A percentile compares a stretch with the other conserved stretches of the same genome.
phyloP scores from a whole-genome alignment of 2,113 vertebrate species.

The Muntiacus muntjak region DNA sequence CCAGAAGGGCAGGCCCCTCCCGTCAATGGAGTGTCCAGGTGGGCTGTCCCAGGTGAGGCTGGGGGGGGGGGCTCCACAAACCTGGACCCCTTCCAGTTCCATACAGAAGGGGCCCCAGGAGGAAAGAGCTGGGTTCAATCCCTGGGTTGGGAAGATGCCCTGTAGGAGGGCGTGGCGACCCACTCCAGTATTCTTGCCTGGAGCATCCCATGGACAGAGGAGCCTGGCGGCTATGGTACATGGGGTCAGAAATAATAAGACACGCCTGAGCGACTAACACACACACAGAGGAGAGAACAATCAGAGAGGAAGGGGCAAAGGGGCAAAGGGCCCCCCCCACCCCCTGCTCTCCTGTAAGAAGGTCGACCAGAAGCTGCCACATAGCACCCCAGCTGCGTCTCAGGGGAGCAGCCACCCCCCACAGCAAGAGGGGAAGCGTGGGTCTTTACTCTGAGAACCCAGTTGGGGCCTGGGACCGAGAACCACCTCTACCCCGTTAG shows the following conservation, averaged over 20 bases:
- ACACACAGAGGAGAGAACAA: rapidly evolving
- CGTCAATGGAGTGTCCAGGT: too few species aligned
- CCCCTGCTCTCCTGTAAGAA: rapidly evolving
- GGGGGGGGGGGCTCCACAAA: not conserved
- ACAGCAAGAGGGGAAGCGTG: not conserved
- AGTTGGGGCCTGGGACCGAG: rapidly evolving
- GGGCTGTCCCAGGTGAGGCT: not conserved
- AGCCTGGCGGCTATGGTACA: not conserved
- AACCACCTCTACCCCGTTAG: rapidly evolving
- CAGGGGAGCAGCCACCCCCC: not conserved
- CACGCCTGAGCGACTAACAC: not conserved
- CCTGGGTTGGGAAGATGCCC: not conserved
- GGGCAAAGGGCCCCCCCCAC: not conserved
- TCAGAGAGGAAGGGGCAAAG: rapidly evolving
- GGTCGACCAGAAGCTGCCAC: not conserved
- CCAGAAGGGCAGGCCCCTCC: not conserved
- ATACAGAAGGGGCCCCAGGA: not conserved
- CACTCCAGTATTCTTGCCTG: not conserved
- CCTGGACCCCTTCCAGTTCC: not conserved
- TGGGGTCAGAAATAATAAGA: rapidly evolving
- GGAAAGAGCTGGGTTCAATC: not conserved
- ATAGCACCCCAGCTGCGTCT: not conserved
- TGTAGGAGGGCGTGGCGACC: not conserved
- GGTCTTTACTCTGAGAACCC: not conserved
- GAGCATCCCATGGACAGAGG: not conserved